Percentiles rank a stretch among this genome's conserved stretches.
Conservation (phyloP, 2,797 vertebrate genomes). For the Spondyliosoma cantharus region DNA sequence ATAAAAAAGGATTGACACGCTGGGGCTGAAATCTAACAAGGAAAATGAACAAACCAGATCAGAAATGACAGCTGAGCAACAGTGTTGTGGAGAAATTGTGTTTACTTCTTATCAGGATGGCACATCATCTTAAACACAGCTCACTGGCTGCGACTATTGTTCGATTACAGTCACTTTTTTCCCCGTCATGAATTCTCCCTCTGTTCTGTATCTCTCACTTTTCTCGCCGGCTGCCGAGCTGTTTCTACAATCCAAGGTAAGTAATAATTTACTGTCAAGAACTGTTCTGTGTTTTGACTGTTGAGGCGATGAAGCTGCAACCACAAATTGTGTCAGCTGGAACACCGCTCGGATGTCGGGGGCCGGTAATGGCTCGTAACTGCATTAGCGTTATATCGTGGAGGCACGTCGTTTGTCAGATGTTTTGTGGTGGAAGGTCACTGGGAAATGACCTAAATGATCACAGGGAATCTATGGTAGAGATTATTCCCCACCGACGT, state of each 20-base stretch:
- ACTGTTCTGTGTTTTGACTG: constrained; percentile 63
- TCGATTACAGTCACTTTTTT: constrained; percentile 45
- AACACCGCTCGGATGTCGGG: constrained; percentile 52
- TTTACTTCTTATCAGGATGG: constrained; percentile 26
- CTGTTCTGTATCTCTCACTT: constrained; percentile 38
- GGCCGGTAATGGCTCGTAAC: constrained; percentile 58
- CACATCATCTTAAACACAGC: constrained; percentile 42
- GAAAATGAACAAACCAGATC: neutral
- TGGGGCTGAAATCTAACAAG: constrained; percentile 28
- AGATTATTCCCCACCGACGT: constrained; percentile 50
- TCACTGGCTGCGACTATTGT: constrained; percentile 28
- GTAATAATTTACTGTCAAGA: constrained; percentile 68
- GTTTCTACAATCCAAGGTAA: constrained; percentile 52
- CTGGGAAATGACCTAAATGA: constrained; percentile 58
- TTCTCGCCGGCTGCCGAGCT: constrained; percentile 19
- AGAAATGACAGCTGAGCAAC: constrained; percentile 9
- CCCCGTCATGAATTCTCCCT: constrained; percentile 30
- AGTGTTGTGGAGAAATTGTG: neutral
- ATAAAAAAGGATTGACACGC: neutral
- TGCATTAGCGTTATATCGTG: constrained; percentile 54
- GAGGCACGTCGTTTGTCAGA: constrained; percentile 55
- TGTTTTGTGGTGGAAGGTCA: constrained; percentile 65
- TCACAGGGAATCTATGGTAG: constrained; percentile 48
- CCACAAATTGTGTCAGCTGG: constrained; percentile 70
- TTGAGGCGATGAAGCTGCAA: constrained; percentile 59